These are phyloP conservation scores for Macrobrachium nipponense DNA, from an alignment of 1,140 invertebrate species.

Conservation along the genomic window DNA sequence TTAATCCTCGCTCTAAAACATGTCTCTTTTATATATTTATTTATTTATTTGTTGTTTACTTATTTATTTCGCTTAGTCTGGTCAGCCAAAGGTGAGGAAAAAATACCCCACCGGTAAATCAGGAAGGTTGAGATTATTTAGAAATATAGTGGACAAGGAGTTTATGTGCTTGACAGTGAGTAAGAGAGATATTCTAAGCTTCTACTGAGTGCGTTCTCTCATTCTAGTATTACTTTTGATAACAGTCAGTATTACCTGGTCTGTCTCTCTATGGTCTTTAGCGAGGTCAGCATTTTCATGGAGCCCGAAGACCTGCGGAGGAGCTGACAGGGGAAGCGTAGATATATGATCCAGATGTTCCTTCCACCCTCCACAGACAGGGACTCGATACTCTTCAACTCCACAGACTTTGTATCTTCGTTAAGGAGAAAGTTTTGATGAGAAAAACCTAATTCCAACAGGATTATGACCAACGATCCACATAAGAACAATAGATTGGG, in stretches of 20 bases:
- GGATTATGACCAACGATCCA: too few species aligned
- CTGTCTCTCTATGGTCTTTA: constrained; percentile 90
- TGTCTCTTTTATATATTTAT: background rate
- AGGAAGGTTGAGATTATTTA: too few species aligned
- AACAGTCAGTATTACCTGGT: constrained; percentile 71
- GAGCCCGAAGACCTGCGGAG: constrained; percentile 80
- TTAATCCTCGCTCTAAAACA: too few species aligned
- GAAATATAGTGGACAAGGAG: background rate
- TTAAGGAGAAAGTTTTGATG: too few species aligned
- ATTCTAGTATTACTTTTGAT: too few species aligned
- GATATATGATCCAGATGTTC: constrained; percentile 57
- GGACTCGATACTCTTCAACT: constrained; percentile 67
- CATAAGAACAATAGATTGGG: too few species aligned
- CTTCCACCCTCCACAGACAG: constrained; percentile 25
- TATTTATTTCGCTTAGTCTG: background rate
- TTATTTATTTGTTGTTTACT: too few species aligned
- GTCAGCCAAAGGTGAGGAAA: background rate
- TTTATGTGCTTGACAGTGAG: background rate
- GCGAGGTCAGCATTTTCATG: constrained; percentile 85
- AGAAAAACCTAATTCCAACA: too few species aligned
- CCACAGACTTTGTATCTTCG: constrained; percentile 61
- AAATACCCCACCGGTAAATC: too few species aligned
- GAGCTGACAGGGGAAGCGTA: constrained; percentile 34
- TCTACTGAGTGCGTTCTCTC: background rate
- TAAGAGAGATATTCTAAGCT: background rate